Base-by-base conservation (phyloP, 2,888 invertebrate genomes). In the Xanthia icteritia region DNA sequence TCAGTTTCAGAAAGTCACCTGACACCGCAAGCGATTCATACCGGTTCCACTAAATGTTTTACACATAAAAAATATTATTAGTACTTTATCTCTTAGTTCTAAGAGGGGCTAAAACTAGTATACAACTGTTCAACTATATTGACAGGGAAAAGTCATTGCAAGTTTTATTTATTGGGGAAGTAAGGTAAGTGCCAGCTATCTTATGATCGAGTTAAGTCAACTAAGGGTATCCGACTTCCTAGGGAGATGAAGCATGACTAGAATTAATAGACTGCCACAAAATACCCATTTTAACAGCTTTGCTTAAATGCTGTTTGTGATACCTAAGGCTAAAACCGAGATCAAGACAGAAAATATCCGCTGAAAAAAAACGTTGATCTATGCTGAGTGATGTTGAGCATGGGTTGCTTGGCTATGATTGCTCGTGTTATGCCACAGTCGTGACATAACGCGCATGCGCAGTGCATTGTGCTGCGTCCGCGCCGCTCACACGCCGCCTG, bases 401-500 rank as follows among this genome's bases (percentile, higher is more conserved):
- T 86, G 72, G 76, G 67, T 82, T 72, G 74, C 69, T 63, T 69
- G 72, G 85, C 81, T 88, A 87, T 86, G 87, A 85, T 81, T 77
- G 86, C 73, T 67, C 88, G 76, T 85, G 90, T 92, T 93, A 92
- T 91, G 89, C 86, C 88, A 92, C 85, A 85, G 83, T 90, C 88
- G 90, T 93, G 93, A 93, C 89, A 91, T 93, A 93, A 93, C 90
- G 80, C 76, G 80, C 82, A 83, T 83, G 88, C 77, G 78, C 82
- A 79, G 87, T 87, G 91, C 85, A 89, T 89, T 90, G 90, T 89
- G 88, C 82, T 82, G 87, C 88, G 90, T 84, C 75, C 81, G 88
- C 89, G 85, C 88, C 80, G 81, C 77, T 89, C 88, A 89, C 86
- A 88, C 86, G 89, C 73, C 76, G 82, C 79, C 77, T 69, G 83